phyloP scores from a whole-genome alignment of 2,113 vertebrate genomes.

The Gyps fulvus region DNA sequence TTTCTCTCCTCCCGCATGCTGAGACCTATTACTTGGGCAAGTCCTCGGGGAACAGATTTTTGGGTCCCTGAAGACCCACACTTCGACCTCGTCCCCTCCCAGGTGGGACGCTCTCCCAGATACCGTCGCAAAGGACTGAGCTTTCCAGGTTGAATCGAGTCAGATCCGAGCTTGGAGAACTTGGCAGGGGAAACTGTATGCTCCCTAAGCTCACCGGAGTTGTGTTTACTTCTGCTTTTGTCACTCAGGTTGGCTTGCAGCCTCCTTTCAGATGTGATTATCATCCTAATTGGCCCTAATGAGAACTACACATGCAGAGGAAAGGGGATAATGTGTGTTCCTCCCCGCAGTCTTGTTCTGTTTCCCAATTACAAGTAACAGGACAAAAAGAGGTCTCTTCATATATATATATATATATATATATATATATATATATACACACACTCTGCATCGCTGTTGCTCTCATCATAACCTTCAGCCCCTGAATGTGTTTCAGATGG shows the following conservation, averaged over 20 bases:
- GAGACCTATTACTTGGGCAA: not conserved
- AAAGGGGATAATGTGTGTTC: not conserved
- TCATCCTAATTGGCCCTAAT: slow-evolving; percentile 13
- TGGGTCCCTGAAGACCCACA: not conserved
- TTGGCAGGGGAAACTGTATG: not conserved
- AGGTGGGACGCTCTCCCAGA: not conserved
- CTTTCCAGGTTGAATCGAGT: not conserved
- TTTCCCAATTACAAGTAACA: not conserved
- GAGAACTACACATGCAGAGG: slow-evolving; percentile 17
- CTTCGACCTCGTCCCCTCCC: accelerated
- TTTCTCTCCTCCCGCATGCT: not conserved
- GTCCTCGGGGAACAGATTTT: not conserved
- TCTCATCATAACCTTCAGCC: not conserved
- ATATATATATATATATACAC: not conserved
- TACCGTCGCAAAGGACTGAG: accelerated
- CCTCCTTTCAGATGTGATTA: slow-evolving; percentile 23
- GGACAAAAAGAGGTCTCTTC: not conserved
- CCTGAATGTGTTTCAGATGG: not conserved
- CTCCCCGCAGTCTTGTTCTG: not conserved
- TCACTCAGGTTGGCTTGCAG: slow-evolving; percentile 8
- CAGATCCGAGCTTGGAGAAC: not conserved
- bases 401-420: not conserved
- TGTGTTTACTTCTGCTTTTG: slow-evolving; percentile 16
- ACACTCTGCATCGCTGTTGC: not conserved
- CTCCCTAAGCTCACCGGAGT: not conserved